Evolutionary conservation across 2,888 invertebrate genomes (phyloP).

Genomic region (Ectemnius continuus): DNA sequence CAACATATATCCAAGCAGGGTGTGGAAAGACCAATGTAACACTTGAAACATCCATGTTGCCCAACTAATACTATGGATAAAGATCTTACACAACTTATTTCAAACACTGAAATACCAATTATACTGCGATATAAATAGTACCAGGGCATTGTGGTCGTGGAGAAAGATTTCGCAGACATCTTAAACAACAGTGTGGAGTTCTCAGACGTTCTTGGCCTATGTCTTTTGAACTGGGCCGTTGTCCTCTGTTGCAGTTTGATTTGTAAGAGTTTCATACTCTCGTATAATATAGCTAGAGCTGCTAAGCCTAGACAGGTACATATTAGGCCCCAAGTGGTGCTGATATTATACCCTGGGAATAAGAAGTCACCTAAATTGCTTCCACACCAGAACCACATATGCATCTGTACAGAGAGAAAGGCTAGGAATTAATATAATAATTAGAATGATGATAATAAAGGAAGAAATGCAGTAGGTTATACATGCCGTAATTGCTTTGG

Average conservation of each 20-base stretch:
- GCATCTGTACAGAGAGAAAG: slow-evolving; percentile 78
- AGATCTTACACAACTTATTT: slow-evolving; percentile 5
- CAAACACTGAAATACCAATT: background rate
- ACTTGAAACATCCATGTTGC: slow-evolving; percentile 78
- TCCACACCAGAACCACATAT: slow-evolving; percentile 85
- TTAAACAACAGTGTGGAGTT: slow-evolving; percentile 77
- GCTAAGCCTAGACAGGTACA: slow-evolving; percentile 82
- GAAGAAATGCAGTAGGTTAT: background rate
- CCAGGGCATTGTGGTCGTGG: slow-evolving; percentile 55
- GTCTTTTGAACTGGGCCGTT: slow-evolving; percentile 70
- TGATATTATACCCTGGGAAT: slow-evolving; percentile 82
- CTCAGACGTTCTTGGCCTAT: slow-evolving; percentile 75
- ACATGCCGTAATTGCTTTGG: slow-evolving; percentile 28
- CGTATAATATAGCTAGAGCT: slow-evolving; percentile 82
- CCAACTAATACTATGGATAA: slow-evolving; percentile 59
- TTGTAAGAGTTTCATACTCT: slow-evolving; percentile 80
- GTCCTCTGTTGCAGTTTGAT: slow-evolving; percentile 77
- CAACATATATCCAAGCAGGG: slow-evolving; percentile 83
- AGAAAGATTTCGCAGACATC: slow-evolving; percentile 52
- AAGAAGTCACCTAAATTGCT: slow-evolving; percentile 82
- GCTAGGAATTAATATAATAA: background rate
- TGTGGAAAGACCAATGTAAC: slow-evolving; percentile 80
- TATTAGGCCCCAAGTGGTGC: slow-evolving; percentile 78
- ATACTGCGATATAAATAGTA: slow-evolving; percentile 42
- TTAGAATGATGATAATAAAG: background rate